Conservation (phyloP, 37 sponge, comb jelly and placozoan species). For the Petrosia ficiformis region DNA sequence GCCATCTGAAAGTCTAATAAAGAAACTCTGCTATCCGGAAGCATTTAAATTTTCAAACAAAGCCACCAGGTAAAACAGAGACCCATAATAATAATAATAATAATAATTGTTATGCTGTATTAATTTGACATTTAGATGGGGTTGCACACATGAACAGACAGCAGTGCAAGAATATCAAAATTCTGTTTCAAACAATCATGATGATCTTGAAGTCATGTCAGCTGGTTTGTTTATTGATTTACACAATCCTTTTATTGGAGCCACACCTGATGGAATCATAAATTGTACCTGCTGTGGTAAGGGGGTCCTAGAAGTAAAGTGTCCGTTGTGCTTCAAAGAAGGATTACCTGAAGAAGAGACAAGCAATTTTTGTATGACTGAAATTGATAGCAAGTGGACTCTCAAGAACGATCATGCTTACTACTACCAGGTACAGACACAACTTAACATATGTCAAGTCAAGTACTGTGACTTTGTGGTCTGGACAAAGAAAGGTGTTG, state of each 20-base stretch:
- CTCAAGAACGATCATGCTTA: slow-evolving; percentile 43
- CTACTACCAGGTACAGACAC: slow-evolving; percentile 60
- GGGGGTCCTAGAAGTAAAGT: slow-evolving; percentile 20
- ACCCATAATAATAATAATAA: neutral
- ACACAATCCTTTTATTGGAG: neutral
- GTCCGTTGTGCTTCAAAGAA: slow-evolving; percentile 17
- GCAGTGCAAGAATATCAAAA: neutral
- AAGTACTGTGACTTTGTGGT: slow-evolving; percentile 38
- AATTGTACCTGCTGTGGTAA: slow-evolving; percentile 3
- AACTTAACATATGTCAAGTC: slow-evolving; percentile 20
- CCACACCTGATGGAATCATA: slow-evolving; percentile 23
- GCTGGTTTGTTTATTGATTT: slow-evolving; percentile 18
- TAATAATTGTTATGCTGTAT: too few species aligned
- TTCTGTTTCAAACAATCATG: neutral
- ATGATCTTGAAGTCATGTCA: neutral
- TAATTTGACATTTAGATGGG: too few species aligned
- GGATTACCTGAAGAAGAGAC: slow-evolving; percentile 11
- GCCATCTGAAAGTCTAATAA: slow-evolving; percentile 14
- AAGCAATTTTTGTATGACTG: slow-evolving; percentile 14
- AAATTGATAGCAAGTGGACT: slow-evolving; percentile 7
- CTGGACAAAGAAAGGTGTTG: slow-evolving; percentile 7
- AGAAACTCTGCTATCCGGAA: slow-evolving; percentile 8
- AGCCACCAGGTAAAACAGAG: neutral
- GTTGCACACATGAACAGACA: slow-evolving; percentile 3
- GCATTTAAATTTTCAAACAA: neutral